Percentiles rank a stretch among this genome's conserved stretches.
These are phyloP conservation scores for Caranx ignobilis DNA, from an alignment of 2,113 vertebrate species.

Conservation along the genomic window DNA sequence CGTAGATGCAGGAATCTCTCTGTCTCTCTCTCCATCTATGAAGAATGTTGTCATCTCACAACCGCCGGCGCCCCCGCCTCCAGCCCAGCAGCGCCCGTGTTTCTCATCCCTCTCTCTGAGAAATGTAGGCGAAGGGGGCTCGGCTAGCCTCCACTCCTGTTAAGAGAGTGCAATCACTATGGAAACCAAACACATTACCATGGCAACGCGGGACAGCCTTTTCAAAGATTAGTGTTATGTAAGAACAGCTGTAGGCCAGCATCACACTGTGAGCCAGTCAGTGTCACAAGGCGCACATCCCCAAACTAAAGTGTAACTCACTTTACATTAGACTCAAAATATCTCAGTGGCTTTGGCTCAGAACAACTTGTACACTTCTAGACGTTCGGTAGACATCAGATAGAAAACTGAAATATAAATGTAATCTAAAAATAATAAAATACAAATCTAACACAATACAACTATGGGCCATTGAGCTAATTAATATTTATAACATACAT, in stretches of 20 bases:
- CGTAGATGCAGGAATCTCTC: background rate
- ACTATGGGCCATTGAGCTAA: too few species aligned
- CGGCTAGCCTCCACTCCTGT: constrained; percentile 41
- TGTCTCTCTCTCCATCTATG: background rate
- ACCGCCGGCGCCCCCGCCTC: constrained; percentile 2
- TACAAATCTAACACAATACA: too few species aligned
- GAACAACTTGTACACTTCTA: background rate
- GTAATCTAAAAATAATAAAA: background rate
- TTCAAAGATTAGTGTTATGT: constrained; percentile 66
- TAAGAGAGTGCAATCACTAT: constrained; percentile 70
- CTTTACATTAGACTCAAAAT: background rate
- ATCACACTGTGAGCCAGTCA: constrained; percentile 26
- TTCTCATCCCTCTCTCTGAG: constrained; percentile 33
- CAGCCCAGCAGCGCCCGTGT: constrained; percentile 3
- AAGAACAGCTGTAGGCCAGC: constrained; percentile 69
- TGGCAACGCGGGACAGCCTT: constrained; percentile 78
- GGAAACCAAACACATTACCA: constrained; percentile 81
- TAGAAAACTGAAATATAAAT: background rate
- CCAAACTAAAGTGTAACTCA: constrained; percentile 21
- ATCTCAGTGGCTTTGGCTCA: background rate
- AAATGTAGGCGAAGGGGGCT: constrained; percentile 52
- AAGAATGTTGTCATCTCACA: constrained; percentile 8
- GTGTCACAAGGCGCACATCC: constrained; percentile 27
- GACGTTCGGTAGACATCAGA: background rate
- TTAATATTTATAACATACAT: too few species aligned